Evolutionary conservation across 2,113 vertebrate species (phyloP).

Genomic region (Ammodytes dubius): DNA sequence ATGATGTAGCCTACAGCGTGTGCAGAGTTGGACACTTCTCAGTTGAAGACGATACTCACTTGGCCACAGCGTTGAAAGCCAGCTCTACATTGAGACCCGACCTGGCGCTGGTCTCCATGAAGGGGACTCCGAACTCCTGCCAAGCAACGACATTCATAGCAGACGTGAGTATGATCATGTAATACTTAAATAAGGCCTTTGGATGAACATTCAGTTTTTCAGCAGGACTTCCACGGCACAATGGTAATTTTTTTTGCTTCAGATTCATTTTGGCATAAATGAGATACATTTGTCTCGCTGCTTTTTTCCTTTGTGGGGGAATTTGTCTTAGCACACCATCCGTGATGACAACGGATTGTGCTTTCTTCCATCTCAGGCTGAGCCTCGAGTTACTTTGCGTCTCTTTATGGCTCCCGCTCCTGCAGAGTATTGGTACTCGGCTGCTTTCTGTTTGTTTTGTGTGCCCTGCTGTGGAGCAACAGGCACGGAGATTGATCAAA

Average conservation of each 20-base stretch:
- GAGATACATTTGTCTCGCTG: constrained; percentile 10
- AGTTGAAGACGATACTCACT: constrained; percentile 83
- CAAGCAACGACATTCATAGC: constrained; percentile 20
- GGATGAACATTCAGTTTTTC: not conserved
- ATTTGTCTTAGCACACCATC: constrained; percentile 29
- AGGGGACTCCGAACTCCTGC: constrained; percentile 94
- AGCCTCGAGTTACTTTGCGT: constrained; percentile 41
- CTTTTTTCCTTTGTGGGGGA: constrained; percentile 26
- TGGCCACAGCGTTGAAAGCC: constrained; percentile 93
- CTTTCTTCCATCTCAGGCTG: not conserved
- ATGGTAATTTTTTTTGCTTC: not conserved
- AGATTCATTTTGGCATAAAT: not conserved
- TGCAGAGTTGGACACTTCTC: not conserved
- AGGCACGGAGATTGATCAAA: constrained; percentile 9
- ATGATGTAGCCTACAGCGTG: not conserved
- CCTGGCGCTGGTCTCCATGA: constrained; percentile 96
- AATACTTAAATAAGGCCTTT: not conserved
- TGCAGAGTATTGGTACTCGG: not conserved
- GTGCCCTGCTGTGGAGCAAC: constrained; percentile 1
- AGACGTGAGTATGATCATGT: not conserved
- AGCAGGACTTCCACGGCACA: not conserved
- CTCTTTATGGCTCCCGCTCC: constrained; percentile 36
- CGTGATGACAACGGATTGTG: constrained; percentile 20
- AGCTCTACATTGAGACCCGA: constrained; percentile 93
- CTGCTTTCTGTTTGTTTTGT: constrained; percentile 24